phyloP scores from a whole-genome alignment of 1,140 invertebrate species.

The Oncopodura yosiiana region DNA sequence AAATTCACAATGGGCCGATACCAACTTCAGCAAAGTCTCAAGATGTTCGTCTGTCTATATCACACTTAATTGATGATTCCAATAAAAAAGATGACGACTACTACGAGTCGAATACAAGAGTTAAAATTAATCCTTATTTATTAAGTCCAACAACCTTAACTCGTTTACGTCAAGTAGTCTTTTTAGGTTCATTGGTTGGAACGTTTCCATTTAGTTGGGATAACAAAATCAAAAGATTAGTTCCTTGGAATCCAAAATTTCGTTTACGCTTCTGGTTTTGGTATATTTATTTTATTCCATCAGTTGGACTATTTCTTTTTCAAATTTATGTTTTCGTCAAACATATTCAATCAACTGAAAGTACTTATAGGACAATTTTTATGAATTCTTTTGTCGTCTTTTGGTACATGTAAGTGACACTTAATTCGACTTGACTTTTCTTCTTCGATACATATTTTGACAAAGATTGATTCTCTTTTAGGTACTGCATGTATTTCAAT shows the following conservation, averaged over 20 bases:
- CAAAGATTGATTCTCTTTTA: too few relatives aligned
- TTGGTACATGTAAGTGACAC: slow-evolving; percentile 13
- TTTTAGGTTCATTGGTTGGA: neutral
- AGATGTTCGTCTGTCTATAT: too few relatives aligned
- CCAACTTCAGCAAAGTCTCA: too few relatives aligned
- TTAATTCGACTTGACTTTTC: too few relatives aligned
- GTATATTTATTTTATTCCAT: neutral
- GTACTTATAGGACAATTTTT: slow-evolving; percentile 6
- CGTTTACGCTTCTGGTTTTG: neutral
- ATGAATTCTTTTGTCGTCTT: slow-evolving; percentile 6
- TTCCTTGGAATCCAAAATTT: neutral
- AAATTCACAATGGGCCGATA: too few relatives aligned
- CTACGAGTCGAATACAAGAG: too few relatives aligned
- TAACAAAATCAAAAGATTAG: neutral
- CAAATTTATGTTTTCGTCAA: slow-evolving; percentile 9
- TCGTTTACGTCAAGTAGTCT: too few relatives aligned
- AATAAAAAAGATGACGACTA: too few relatives aligned
- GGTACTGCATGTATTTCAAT: slow-evolving; percentile 11
- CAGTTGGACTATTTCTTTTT: neutral
- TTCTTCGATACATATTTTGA: too few relatives aligned
- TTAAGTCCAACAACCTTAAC: too few relatives aligned
- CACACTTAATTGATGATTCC: too few relatives aligned
- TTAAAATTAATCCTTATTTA: too few relatives aligned
- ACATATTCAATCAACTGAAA: neutral
- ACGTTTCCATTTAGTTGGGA: slow-evolving; percentile 9